These are phyloP conservation scores for Tonatia bakeri DNA, from an alignment of 2,113 vertebrate species.

Conservation along the genomic window DNA sequence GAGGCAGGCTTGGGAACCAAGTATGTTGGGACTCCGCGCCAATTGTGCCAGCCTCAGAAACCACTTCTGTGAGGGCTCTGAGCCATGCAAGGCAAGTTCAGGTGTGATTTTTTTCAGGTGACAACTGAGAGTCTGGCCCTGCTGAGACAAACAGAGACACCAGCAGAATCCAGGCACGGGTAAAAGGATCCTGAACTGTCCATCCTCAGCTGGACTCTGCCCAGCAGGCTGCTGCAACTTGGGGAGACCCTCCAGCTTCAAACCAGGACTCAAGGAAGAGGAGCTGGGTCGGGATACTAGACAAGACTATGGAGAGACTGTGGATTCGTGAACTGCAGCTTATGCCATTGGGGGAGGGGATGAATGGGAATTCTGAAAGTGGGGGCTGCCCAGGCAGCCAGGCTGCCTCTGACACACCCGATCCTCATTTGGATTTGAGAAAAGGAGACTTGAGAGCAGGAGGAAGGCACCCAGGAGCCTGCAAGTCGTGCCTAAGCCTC, in stretches of 20 bases:
- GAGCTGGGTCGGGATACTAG: neutral
- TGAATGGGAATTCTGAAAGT: neutral
- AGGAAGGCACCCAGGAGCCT: neutral
- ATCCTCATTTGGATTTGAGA: neutral
- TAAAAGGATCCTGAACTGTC: neutral
- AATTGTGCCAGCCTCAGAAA: neutral
- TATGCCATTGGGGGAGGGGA: neutral
- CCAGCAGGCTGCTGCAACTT: neutral
- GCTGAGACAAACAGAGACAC: neutral
- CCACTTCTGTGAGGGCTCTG: neutral
- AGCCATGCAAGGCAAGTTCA: neutral
- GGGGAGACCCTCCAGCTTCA: neutral
- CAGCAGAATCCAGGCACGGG: neutral
- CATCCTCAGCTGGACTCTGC: neutral
- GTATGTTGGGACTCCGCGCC: neutral
- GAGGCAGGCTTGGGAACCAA: neutral
- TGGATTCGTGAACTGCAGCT: neutral
- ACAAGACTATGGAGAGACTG: neutral
- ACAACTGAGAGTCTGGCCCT: neutral
- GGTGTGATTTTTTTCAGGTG: neutral
- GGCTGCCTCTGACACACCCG: neutral
- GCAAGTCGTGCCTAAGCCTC: neutral
- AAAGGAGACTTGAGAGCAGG: neutral
- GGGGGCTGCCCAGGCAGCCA: neutral
- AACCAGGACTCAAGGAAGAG: neutral